A percentile compares a stretch with the other conserved stretches of the same genome.
phyloP scores from a whole-genome alignment of 2,113 vertebrate genomes.

The Mugil cephalus region DNA sequence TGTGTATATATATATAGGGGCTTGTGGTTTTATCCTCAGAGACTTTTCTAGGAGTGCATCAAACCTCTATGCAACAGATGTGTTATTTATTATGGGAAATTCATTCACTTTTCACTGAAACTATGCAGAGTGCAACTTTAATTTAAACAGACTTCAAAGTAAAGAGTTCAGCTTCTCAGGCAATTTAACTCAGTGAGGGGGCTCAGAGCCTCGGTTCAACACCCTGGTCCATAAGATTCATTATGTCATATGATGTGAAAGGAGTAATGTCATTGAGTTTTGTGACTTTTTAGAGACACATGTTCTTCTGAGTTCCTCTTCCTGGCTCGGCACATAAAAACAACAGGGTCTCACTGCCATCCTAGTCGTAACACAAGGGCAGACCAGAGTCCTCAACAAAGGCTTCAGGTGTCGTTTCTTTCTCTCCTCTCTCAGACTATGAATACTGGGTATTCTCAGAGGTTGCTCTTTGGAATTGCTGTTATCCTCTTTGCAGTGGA shows the following conservation, averaged over 20 bases:
- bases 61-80: conserved; percentile 84
- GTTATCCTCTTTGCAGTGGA: conserved; percentile 38
- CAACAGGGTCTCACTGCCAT: conserved; percentile 70
- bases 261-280: conserved; percentile 8
- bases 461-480: conserved; percentile 51
- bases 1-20: background rate
- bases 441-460: conserved; percentile 76
- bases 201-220: conserved; percentile 53
- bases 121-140: conserved; percentile 81
- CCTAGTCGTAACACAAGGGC: conserved; percentile 43
- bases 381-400: conserved; percentile 44
- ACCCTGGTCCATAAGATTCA: conserved; percentile 44
- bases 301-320: conserved; percentile 38
- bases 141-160: conserved; percentile 67
- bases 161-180: conserved; percentile 81
- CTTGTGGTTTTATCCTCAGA: conserved; percentile 33
- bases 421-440: conserved; percentile 60
- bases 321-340: conserved; percentile 41
- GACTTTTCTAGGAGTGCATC: conserved; percentile 73
- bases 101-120: conserved; percentile 73
- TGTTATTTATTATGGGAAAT: conserved; percentile 69
- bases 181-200: conserved; percentile 75
- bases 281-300: conserved; percentile 31
- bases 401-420: conserved; percentile 52
- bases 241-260: conserved; percentile 12